Percentiles rank a stretch among this genome's conserved stretches.
Conservation (phyloP, 2,113 vertebrate species). For the Alligator mississippiensis region DNA sequence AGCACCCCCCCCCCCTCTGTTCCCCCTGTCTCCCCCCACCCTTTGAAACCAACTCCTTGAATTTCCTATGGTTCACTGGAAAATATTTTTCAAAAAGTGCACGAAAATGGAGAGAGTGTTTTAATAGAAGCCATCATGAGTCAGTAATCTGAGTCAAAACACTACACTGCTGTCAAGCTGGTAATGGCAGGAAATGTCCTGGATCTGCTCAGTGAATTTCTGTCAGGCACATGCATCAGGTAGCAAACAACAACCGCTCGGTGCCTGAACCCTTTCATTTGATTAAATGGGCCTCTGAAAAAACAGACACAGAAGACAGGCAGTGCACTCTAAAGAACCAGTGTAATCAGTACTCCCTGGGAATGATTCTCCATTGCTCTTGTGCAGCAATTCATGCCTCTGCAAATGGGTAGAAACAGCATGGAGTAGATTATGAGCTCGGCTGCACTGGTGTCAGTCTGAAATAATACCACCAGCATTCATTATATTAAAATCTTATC, state of each 20-base stretch:
- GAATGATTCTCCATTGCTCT: background rate
- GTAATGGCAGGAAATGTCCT: background rate
- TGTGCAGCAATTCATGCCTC: background rate
- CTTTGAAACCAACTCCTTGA: background rate
- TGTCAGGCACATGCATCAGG: background rate
- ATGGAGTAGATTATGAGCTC: background rate
- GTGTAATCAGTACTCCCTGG: background rate
- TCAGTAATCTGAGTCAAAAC: background rate
- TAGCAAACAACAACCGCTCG: background rate
- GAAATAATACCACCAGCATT: background rate
- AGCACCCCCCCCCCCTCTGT: too few species aligned
- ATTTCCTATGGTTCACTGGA: background rate
- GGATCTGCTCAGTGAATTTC: background rate
- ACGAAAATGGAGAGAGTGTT: accelerated
- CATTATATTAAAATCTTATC: background rate
- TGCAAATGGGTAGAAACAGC: background rate
- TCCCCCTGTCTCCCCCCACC: too few species aligned
- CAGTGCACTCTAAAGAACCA: background rate
- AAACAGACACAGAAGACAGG: background rate
- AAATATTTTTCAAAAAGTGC: background rate
- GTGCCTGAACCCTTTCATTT: background rate
- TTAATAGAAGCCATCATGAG: background rate
- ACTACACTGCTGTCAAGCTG: background rate
- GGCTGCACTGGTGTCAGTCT: background rate
- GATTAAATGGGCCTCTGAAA: background rate